phyloP scores from a whole-genome alignment of 2,113 vertebrate species.

The Pygathrix nemaeus region DNA sequence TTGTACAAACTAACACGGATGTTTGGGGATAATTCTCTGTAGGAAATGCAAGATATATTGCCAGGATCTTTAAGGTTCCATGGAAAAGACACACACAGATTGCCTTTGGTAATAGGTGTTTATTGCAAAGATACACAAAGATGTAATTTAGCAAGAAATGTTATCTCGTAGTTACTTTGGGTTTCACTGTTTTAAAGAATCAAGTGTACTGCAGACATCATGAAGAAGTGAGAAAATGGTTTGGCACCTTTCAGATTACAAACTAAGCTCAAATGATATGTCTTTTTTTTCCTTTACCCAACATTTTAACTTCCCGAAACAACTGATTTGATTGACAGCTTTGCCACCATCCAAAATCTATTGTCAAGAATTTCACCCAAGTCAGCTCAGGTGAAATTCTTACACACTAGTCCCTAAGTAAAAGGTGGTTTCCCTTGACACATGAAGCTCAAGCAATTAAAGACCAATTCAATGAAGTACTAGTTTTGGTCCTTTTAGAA shows the following conservation, averaged over 20 bases:
- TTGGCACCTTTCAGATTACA: background rate
- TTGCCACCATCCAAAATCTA: background rate
- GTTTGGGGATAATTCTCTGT: slow-evolving; percentile 37
- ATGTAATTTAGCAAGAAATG: slow-evolving; percentile 24
- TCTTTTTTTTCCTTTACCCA: background rate
- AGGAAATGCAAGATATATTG: slow-evolving; percentile 23
- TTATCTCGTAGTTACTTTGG: background rate
- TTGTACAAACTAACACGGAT: background rate
- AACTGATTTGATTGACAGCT: background rate
- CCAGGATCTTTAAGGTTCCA: slow-evolving; percentile 5
- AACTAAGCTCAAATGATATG: background rate
- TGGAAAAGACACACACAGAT: background rate
- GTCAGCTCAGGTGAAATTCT: background rate
- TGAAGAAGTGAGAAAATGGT: background rate
- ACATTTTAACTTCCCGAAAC: background rate
- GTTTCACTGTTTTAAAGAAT: background rate
- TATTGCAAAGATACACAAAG: background rate
- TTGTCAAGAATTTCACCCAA: background rate
- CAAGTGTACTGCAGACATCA: background rate
- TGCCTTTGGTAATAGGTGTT: slow-evolving; percentile 50
- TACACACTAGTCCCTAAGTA: background rate
- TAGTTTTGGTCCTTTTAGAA: background rate
- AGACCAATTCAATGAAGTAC: background rate
- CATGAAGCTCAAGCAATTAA: background rate
- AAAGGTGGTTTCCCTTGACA: background rate